These are phyloP conservation scores for Siphonodentalium dalli DNA, from an alignment of 2,888 invertebrate genomes.

Conservation along the genomic window DNA sequence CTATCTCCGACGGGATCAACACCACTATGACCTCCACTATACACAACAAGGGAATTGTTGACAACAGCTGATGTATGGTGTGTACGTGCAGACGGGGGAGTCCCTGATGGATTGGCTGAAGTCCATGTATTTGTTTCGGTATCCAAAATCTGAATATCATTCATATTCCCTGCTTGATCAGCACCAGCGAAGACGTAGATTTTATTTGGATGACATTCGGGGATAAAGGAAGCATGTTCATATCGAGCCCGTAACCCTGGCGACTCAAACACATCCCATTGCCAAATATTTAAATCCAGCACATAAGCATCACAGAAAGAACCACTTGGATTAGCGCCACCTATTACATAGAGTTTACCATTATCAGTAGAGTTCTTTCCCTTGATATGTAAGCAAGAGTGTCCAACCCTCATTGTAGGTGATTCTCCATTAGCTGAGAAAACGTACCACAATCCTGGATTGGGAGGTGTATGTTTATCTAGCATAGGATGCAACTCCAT, in stretches of 20 bases:
- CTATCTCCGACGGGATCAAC: constrained; percentile 60
- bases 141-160: constrained; percentile 59
- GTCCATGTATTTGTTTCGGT: constrained; percentile 46
- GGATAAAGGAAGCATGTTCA: constrained; percentile 60
- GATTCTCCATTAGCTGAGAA: constrained; percentile 57
- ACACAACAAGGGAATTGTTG: constrained; percentile 56
- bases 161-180: constrained; percentile 58
- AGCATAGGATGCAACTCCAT: constrained; percentile 63
- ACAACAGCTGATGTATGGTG: constrained; percentile 52
- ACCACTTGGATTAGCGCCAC: constrained; percentile 64
- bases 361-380: constrained; percentile 39
- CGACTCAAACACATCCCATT: constrained; percentile 57
- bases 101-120: constrained; percentile 38
- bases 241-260: constrained; percentile 59
- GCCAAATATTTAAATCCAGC: constrained; percentile 55
- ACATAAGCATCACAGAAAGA: constrained; percentile 59
- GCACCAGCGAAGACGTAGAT: constrained; percentile 64
- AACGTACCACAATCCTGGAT: constrained; percentile 60
- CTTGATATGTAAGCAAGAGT: constrained; percentile 53
- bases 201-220: constrained; percentile 40
- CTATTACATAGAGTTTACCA: constrained; percentile 60
- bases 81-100: constrained; percentile 55
- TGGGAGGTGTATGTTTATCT: constrained; percentile 49
- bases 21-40: constrained; percentile 60
- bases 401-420: constrained; percentile 62